These are phyloP conservation scores for Argyrosomus regius DNA, from an alignment of 2,797 vertebrate species.

Conservation along the genomic window DNA sequence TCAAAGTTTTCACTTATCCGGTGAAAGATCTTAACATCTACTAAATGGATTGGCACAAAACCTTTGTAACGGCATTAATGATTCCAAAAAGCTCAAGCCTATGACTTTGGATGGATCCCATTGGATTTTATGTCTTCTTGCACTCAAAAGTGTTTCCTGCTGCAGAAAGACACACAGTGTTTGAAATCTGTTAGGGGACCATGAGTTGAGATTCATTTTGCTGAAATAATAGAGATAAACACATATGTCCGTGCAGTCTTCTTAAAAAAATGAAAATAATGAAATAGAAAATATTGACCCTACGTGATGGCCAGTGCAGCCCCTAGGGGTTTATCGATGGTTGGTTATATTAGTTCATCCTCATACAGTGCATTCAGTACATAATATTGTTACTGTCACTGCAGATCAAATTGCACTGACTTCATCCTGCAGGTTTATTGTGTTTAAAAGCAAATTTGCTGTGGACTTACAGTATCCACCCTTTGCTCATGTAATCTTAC, in stretches of 20 bases:
- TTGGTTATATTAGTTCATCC: neutral
- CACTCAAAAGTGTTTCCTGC: no score
- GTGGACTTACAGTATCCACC: neutral
- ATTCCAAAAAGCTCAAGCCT: no score
- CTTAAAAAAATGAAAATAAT: neutral
- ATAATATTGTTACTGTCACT: constrained; percentile 32
- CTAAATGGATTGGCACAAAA: no score
- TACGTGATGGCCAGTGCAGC: neutral
- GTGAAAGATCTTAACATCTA: no score
- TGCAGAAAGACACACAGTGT: neutral
- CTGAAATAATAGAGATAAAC: neutral
- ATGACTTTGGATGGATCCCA: no score
- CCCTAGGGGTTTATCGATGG: neutral
- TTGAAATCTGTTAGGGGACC: neutral
- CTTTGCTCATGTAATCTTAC: constrained; percentile 21
- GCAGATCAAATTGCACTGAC: constrained; percentile 32
- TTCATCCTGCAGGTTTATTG: constrained; percentile 27
- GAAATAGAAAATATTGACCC: neutral
- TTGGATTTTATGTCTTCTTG: no score
- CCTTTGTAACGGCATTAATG: no score
- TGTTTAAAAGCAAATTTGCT: constrained; percentile 43
- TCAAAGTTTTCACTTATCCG: no score
- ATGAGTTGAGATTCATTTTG: neutral
- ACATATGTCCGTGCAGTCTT: neutral
- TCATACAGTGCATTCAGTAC: neutral